Percentiles rank a stretch among this genome's conserved stretches.
phyloP scores from a whole-genome alignment of 2,888 invertebrate species.

The Drosophila ezoana region DNA sequence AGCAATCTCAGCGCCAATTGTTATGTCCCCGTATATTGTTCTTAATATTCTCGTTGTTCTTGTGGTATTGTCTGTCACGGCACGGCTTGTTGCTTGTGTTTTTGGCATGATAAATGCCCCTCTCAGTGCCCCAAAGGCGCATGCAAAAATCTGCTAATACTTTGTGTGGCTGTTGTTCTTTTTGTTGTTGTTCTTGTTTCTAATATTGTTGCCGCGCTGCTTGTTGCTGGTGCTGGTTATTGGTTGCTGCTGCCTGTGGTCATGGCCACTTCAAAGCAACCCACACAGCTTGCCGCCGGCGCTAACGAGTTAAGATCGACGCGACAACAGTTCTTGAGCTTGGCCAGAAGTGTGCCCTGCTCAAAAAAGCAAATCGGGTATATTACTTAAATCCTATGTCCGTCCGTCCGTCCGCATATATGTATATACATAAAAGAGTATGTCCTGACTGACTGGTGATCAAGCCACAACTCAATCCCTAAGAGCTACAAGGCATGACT shows the following conservation, averaged over 20 bases:
- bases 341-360: slow-evolving; percentile 48
- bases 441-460: too few relatives aligned
- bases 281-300: slow-evolving; percentile 49
- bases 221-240: slow-evolving; percentile 9
- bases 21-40: slow-evolving; percentile 16
- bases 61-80: slow-evolving; percentile 25
- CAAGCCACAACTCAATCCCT: too few relatives aligned
- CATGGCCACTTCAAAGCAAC: slow-evolving; percentile 58
- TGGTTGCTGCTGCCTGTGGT: slow-evolving; percentile 33
- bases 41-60: slow-evolving; percentile 11
- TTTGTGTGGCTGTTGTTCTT: slow-evolving; percentile 38
- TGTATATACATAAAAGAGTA: too few relatives aligned
- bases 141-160: slow-evolving; percentile 34
- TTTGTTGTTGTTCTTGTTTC: slow-evolving; percentile 22
- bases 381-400: neutral
- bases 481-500: too few relatives aligned
- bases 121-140: slow-evolving; percentile 1
- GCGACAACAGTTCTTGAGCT: slow-evolving; percentile 39
- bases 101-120: slow-evolving; percentile 40
- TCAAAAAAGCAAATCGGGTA: neutral
- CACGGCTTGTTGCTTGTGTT: slow-evolving; percentile 26
- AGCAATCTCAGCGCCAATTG: slow-evolving; percentile 19
- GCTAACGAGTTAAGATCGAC: slow-evolving; percentile 36
- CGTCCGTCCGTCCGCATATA: too few relatives aligned
- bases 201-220: slow-evolving; percentile 6